Evolutionary conservation across 2,888 invertebrate genomes (phyloP), one percentile per base, ranked within the genome.

Genomic region (Stomorhina lunata): DNA sequence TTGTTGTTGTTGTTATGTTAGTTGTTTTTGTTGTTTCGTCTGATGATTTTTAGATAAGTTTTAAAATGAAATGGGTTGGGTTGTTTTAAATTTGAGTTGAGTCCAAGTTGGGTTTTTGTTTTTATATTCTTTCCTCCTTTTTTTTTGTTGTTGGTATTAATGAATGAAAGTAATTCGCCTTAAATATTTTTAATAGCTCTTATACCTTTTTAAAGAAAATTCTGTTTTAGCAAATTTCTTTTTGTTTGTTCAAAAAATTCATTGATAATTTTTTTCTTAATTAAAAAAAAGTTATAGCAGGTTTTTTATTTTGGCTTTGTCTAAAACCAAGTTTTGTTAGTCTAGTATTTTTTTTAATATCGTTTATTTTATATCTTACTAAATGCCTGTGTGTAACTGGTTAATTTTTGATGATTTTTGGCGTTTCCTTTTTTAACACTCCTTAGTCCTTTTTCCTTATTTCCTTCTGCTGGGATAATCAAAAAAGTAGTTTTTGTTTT

Each of bases 361-460:
- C 65, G 17, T 25, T 50, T 43, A 22, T 55, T 53, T 71, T n/a
- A 69, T 22, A 15, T 71, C 22, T 61, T 20, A 66, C 20, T 63
- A 12, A 12, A 17, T 69, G 81, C 71, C 61, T 80, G 75, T 71
- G 79, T 79, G 81, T 76, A 76, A 25, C 55, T 77, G 66, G 79
- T 73, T 68, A 32, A 17, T 22, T 29, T 76, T 27, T 61, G 20
- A 63, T 61, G 12, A 4, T 61, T 68, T 34, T 82, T 82, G 68
- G 45, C 63, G 71, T 72, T 68, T 27, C 22, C 27, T 61, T 66
- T 71, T 45, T 73, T 45, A 40, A 76, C 61, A 59, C 45, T n/a
- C n/a, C n/a, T 32, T 37, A 77, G 32, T 53, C 68, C 61, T 77
- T 15, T 61, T 50, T 43, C 53, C 29, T 79, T 34, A 40, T 29